phyloP scores from a whole-genome alignment of 2,888 invertebrate species.

The Tribolium freemani region DNA sequence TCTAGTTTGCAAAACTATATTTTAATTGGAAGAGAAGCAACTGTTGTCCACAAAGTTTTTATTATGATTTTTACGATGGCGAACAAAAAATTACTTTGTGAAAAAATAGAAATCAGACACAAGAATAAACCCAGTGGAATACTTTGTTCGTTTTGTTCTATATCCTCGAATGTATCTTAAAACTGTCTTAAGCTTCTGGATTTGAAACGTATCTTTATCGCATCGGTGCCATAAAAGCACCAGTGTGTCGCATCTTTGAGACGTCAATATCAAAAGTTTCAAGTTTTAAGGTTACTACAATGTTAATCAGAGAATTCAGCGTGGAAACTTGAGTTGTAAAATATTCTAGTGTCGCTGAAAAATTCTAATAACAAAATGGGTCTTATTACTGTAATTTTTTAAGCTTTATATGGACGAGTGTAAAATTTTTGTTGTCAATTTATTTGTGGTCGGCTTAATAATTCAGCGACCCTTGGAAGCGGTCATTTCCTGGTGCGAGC shows the following conservation, averaged over 20 bases:
- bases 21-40: no score
- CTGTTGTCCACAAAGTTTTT: no score
- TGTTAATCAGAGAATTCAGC: not conserved
- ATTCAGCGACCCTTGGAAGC: not conserved
- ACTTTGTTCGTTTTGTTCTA: slow-evolving; percentile 20
- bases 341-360: not conserved
- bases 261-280: slow-evolving; percentile 7
- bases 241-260: not conserved
- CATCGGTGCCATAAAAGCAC: not conserved
- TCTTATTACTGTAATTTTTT: no score
- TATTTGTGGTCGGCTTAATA: slow-evolving; percentile 12
- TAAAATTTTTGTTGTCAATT: not conserved
- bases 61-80: no score
- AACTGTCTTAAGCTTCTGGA: slow-evolving; percentile 8
- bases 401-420: not conserved
- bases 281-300: slow-evolving; percentile 3
- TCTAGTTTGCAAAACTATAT: no score
- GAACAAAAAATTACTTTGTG: not conserved
- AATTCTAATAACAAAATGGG: no score
- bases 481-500: slow-evolving; percentile 20
- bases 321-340: not conserved
- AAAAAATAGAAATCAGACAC: not conserved
- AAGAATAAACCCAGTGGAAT: slow-evolving; percentile 1
- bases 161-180: slow-evolving; percentile 7
- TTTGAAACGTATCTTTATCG: slow-evolving; percentile 22